These are phyloP conservation scores for Symphodus melops DNA, from an alignment of 2,113 vertebrate species.

Conservation along the genomic window DNA sequence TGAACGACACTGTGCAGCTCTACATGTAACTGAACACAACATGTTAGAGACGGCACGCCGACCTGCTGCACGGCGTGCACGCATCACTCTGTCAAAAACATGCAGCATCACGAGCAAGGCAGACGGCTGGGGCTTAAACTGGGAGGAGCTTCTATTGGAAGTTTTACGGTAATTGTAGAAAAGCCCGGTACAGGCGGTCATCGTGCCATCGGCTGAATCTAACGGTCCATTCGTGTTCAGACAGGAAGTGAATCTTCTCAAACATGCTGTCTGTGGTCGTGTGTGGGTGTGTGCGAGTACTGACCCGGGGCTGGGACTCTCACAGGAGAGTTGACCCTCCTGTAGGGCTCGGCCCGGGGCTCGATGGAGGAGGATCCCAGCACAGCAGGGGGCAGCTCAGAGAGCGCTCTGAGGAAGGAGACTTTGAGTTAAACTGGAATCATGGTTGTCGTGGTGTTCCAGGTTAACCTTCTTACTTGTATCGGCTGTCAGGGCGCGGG, in stretches of 20 bases:
- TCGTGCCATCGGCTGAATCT: too few relatives aligned
- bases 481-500: constrained; percentile 74
- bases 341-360: constrained; percentile 66
- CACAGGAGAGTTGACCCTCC: constrained; percentile 74
- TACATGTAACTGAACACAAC: too few relatives aligned
- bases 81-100: too few relatives aligned
- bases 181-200: too few relatives aligned
- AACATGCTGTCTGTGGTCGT: neutral
- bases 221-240: neutral
- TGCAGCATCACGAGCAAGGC: too few relatives aligned
- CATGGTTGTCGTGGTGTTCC: neutral
- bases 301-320: constrained; percentile 77
- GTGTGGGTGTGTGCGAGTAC: constrained; percentile 14
- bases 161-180: too few relatives aligned
- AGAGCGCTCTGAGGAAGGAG: constrained; percentile 73
- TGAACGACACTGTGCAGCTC: too few relatives aligned
- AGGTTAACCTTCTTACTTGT: constrained; percentile 73
- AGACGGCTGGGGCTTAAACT: too few relatives aligned
- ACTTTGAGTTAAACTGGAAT: neutral
- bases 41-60: too few relatives aligned
- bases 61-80: too few relatives aligned
- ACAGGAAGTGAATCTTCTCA: constrained; percentile 34
- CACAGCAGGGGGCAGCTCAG: constrained; percentile 66
- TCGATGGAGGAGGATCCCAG: constrained; percentile 66
- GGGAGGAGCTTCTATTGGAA: too few relatives aligned